Evolutionary conservation across 2,888 invertebrate genomes (phyloP), one percentile per base, ranked within the genome.

Genomic region (Xiphydria camelus): DNA sequence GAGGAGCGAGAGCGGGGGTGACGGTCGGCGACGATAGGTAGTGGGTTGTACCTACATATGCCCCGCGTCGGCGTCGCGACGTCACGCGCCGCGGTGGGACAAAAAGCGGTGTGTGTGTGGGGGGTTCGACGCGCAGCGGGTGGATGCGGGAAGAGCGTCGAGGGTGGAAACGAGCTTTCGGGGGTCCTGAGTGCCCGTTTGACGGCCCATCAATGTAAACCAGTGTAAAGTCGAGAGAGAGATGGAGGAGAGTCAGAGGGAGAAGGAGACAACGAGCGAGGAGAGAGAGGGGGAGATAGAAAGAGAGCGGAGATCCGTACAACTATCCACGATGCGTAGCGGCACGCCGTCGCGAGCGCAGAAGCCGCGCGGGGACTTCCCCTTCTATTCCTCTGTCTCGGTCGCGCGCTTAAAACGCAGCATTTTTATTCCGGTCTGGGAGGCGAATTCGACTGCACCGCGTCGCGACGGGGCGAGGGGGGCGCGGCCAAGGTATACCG

Each of bases 181-280:
- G 60, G 61, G 56, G 44, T 59, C 57, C 55, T 56, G 56, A 61
- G 63, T 66, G 61, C 62, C 61, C 57, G 55, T 64, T 64, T 63
- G 62, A 64, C 63, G 59, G 64, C 46, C 65, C 62, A 66, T 68
- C 66, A 66, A 68, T 64, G 66, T 64, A 65, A 66, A 65, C 64
- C 64, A 64, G 64, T 63, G 64, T 62, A 64, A 66, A 66, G 62
- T 65, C 55, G 55, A 41, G 43, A 51, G 54, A 44, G 41, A 22
- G 29, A 14, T 14, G 14, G 14, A 26, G 12, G 10, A 26, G 12
- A 26, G n/a, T n/a, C n/a, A 26, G 29, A 14, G 29, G 14, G 10
- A 10, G 7, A 4, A 26, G 26, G 26, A 10, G 26, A 3, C 12
- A 26, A 14, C 26, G 10, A 26, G 26, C 2, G 14, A 26, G 29